Evolutionary conservation across 2,113 vertebrate species (phyloP).

Genomic region (Rana temporaria): DNA sequence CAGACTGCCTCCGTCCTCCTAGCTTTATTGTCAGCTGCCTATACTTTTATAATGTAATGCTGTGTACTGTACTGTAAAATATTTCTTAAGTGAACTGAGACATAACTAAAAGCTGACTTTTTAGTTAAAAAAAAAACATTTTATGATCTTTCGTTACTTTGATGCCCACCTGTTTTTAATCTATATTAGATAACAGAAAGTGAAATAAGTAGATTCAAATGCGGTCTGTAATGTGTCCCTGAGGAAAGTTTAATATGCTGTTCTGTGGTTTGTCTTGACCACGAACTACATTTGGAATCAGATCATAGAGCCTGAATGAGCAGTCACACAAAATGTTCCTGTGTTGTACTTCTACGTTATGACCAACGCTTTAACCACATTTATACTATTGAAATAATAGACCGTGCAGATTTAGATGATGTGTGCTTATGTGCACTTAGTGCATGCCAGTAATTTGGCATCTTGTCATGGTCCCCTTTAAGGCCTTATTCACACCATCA

Average conservation of each 20-base stretch:
- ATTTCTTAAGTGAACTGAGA: too few relatives aligned
- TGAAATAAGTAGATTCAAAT: background rate
- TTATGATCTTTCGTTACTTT: background rate
- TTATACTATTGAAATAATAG: background rate
- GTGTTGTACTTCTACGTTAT: background rate
- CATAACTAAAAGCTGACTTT: too few relatives aligned
- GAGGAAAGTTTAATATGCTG: constrained; percentile 59
- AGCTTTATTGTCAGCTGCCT: too few relatives aligned
- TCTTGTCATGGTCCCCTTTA: background rate
- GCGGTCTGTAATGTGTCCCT: constrained; percentile 2
- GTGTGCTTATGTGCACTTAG: background rate
- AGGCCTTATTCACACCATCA: too few relatives aligned
- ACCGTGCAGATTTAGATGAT: background rate
- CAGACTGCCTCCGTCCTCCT: too few relatives aligned
- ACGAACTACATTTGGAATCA: constrained; percentile 28
- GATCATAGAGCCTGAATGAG: constrained; percentile 20
- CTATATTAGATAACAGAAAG: background rate
- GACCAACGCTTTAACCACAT: constrained; percentile 18
- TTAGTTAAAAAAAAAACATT: too few relatives aligned
- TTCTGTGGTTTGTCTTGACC: constrained; percentile 59
- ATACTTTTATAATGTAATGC: too few relatives aligned
- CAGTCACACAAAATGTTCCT: constrained; percentile 2
- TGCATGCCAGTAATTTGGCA: background rate
- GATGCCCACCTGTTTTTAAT: constrained; percentile 6
- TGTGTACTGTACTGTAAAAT: too few relatives aligned